These are phyloP conservation scores for Dysdera silvatica DNA, from an alignment of 1,140 invertebrate species.

Conservation along the genomic window DNA sequence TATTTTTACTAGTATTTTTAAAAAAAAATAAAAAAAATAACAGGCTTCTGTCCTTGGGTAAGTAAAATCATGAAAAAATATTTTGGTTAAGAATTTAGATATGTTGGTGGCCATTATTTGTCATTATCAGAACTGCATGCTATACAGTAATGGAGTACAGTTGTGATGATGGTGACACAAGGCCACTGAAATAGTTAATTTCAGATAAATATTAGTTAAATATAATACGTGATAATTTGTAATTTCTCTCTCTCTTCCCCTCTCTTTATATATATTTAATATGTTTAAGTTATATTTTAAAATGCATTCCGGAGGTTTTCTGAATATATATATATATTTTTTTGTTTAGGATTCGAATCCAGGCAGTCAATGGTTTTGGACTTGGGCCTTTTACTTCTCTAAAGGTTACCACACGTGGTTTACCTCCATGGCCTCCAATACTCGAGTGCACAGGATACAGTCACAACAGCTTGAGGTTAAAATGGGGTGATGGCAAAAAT, in stretches of 20 bases:
- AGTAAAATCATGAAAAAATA: no score
- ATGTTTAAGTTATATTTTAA: background rate
- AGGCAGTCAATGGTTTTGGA: constrained; percentile 74
- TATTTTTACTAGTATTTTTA: no score
- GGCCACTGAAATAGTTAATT: no score
- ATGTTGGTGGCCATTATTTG: no score
- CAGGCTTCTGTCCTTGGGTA: no score
- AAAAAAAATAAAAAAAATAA: no score
- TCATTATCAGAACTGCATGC: no score
- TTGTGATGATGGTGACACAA: no score
- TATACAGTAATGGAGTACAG: no score
- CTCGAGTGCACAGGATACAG: constrained; percentile 61
- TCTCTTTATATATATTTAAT: background rate
- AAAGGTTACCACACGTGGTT: constrained; percentile 60
- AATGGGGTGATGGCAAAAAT: constrained; percentile 66
- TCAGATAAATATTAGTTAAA: no score
- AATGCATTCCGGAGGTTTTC: background rate
- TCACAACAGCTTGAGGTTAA: constrained; percentile 73
- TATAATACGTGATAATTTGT: no score
- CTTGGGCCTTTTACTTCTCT: constrained; percentile 65
- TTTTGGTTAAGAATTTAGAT: no score
- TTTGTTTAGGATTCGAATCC: constrained; percentile 54
- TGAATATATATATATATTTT: background rate
- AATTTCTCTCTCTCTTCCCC: background rate
- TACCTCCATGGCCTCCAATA: constrained; percentile 65